phyloP scores from a whole-genome alignment of 2,888 invertebrate genomes.

The Nemurella pictetii region DNA sequence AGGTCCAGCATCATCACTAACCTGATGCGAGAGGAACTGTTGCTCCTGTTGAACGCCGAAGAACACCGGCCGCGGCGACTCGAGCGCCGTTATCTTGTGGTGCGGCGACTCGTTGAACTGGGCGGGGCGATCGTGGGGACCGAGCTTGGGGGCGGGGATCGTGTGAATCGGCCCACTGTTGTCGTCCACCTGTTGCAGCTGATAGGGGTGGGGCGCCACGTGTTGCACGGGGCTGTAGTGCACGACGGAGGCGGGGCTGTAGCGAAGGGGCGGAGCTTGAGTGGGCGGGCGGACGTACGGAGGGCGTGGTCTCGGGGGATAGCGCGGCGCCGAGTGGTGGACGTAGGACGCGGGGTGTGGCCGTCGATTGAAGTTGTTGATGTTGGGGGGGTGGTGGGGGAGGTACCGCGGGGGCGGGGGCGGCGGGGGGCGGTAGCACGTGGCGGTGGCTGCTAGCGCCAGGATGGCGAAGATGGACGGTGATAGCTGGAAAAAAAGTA shows the following conservation, averaged over 20 bases:
- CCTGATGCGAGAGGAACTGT: not conserved
- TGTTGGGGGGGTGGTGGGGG: too few relatives aligned
- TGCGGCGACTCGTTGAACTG: not conserved
- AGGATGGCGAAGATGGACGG: not conserved
- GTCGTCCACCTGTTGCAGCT: constrained; percentile 41
- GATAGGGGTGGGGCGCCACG: not conserved
- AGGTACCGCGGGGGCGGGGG: not conserved
- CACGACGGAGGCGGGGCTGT: not conserved
- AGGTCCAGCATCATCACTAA: too few relatives aligned
- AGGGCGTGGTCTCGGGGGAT: not conserved
- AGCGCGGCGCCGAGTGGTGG: not conserved
- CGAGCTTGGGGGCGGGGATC: constrained; percentile 82
- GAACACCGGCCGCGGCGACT: constrained; percentile 48
- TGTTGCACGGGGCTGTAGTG: not conserved
- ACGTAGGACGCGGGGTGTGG: not conserved
- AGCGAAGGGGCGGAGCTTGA: not conserved
- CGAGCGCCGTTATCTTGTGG: not conserved
- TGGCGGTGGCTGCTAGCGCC: not conserved
- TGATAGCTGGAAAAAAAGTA: too few relatives aligned
- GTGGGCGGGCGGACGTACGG: not conserved
- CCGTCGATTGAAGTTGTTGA: too few relatives aligned
- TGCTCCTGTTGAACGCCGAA: constrained; percentile 48
- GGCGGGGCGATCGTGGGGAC: constrained; percentile 50
- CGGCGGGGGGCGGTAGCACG: not conserved
- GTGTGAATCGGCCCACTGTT: constrained; percentile 79